These are phyloP conservation scores for Hirudinaria manillensis DNA, from an alignment of 2,888 invertebrate genomes.

Conservation along the genomic window DNA sequence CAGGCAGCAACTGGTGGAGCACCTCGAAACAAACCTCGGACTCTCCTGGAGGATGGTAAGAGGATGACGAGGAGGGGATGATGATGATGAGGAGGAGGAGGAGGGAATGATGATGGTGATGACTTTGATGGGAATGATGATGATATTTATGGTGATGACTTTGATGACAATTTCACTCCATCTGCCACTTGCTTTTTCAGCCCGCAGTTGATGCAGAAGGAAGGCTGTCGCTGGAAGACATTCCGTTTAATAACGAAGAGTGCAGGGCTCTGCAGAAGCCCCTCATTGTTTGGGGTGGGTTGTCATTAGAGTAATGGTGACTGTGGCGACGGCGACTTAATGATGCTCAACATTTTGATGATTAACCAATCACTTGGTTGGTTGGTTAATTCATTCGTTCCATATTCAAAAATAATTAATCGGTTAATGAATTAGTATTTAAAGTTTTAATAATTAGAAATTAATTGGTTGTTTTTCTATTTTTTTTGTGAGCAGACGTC, in stretches of 20 bases:
- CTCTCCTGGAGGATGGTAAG: not conserved
- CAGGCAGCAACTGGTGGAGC: not conserved
- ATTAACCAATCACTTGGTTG: too few relatives aligned
- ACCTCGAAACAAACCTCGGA: not conserved
- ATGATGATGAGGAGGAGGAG: not conserved
- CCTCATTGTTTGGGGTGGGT: not conserved
- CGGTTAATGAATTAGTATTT: not conserved
- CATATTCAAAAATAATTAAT: too few relatives aligned
- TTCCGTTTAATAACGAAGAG: not conserved
- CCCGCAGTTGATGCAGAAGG: not conserved
- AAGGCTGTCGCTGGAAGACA: not conserved
- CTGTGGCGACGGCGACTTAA: not conserved
- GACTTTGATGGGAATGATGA: not conserved
- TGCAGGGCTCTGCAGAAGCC: not conserved
- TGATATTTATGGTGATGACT: not conserved
- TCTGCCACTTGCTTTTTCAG: too few relatives aligned
- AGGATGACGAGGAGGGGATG: conserved; percentile 4
- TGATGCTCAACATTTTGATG: not conserved
- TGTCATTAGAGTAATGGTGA: not conserved
- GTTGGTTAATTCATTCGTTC: too few relatives aligned
- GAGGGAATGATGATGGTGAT: not conserved
- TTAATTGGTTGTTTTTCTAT: too few relatives aligned
- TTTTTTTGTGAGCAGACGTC: not conserved
- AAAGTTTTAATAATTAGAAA: not conserved
- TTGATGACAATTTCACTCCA: not conserved